Base-by-base conservation (phyloP, 2,797 vertebrate species). In the Champsocephalus esox region DNA sequence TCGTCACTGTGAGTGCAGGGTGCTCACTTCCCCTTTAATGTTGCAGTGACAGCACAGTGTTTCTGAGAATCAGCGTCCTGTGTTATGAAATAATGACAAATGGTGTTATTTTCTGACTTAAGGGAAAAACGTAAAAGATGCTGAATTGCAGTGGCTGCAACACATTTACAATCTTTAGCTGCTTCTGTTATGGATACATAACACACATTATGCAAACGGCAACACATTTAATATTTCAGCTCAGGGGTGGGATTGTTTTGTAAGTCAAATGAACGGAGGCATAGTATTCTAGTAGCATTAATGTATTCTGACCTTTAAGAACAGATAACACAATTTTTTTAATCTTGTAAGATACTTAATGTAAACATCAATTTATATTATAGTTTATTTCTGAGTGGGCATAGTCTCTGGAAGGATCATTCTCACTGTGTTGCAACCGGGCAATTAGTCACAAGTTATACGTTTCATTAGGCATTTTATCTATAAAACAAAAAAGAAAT, bases 1-100 rank as follows among this genome's bases (percentile, higher is more conserved):
- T 88, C 14, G 92, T 95, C 79, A 94, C 88, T 3, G 95, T 95
- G 84, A 90, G 94, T 92, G n/a, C 58, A 24, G 1, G 38, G 46
- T 24, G 50, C 41, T 1, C 21, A 1, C 8, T 16, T 51, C 24
- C 4, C 4, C 28, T 55, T 24, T 12, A 52, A 14, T 9, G 46
- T 66, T 2, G 60, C 44, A 52, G 55, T 50, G 41, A 45, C 21
- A 54, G 54, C 17, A 0, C 55, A 5, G 44, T 57, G 38, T 67
- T 52, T 41, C 34, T 24, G 46, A 56, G 48, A 10, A 48, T 69
- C 43, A 1, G 56, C 56, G 19, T 71, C 12, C 60, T 58, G 19
- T 65, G 55, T 10, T 12, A 60, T 44, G 55, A 59, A 82, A 81
- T 87, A 74, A 80, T 79, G 79, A 81, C 44, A 70, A 82, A 85